Percentiles rank a stretch among this genome's conserved stretches.
Evolutionary conservation across 1,140 invertebrate species (phyloP).

Genomic region (Heliothis virescens): DNA sequence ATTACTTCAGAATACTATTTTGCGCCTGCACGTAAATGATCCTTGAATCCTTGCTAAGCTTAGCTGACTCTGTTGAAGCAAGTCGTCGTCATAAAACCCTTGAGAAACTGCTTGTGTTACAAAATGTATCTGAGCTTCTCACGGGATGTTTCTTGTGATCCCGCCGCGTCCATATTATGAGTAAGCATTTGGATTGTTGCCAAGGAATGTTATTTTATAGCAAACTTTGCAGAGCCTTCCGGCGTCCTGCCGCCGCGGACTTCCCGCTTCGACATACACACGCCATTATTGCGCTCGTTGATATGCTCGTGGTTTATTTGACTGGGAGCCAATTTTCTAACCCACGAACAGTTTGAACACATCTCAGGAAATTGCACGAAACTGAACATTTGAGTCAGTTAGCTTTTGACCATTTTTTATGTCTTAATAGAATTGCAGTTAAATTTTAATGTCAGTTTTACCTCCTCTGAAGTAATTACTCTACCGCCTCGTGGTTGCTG

Average conservation of each 20-base stretch:
- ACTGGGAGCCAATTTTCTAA: constrained; percentile 37
- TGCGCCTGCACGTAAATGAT: constrained; percentile 30
- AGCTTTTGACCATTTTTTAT: not conserved
- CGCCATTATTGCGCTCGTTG: constrained; percentile 38
- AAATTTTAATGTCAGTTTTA: not conserved
- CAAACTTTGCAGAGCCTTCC: constrained; percentile 58
- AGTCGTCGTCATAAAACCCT: constrained; percentile 38
- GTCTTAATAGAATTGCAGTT: not conserved
- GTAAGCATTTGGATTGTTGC: constrained; percentile 61
- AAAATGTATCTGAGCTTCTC: constrained; percentile 41
- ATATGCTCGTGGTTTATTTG: constrained; percentile 43
- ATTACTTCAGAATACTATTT: constrained; percentile 31
- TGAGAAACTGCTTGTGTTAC: constrained; percentile 19
- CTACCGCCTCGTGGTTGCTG: not conserved
- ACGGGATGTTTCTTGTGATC: constrained; percentile 28
- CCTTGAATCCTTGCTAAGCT: constrained; percentile 32
- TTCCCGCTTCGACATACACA: constrained; percentile 35
- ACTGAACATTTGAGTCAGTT: not conserved
- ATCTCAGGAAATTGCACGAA: constrained; percentile 3
- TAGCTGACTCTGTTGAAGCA: constrained; percentile 28
- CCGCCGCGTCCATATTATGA: constrained; percentile 36
- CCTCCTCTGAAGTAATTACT: constrained; percentile 9
- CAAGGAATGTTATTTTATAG: constrained; percentile 54
- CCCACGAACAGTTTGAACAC: not conserved
- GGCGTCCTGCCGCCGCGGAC: constrained; percentile 58